Percentiles rank a stretch among this genome's conserved stretches.
phyloP scores from a whole-genome alignment of 2,797 vertebrate species.

The Pogonophryne albipinna region DNA sequence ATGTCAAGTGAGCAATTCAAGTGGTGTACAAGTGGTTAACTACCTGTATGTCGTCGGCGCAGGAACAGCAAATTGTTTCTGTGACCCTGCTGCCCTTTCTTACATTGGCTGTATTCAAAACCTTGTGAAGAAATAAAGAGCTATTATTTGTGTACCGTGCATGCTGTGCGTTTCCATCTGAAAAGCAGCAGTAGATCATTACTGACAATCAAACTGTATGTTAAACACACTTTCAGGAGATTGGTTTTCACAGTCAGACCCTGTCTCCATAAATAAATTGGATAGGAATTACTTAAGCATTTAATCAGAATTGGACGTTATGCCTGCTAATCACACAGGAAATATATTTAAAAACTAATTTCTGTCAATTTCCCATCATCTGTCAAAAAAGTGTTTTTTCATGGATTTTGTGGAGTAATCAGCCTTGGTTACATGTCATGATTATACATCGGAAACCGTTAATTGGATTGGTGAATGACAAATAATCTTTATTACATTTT shows the following conservation, averaged over 20 bases:
- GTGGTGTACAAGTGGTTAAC: constrained; percentile 19
- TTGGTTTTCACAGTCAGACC: constrained; percentile 49
- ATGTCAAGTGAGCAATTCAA: constrained; percentile 22
- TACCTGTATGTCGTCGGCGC: not conserved
- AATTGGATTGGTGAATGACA: constrained; percentile 42
- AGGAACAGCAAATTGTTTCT: constrained; percentile 20
- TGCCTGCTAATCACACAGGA: constrained; percentile 31
- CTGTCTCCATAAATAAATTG: constrained; percentile 27
- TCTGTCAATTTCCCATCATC: constrained; percentile 24
- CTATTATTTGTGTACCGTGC: constrained; percentile 18
- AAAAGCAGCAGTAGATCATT: constrained; percentile 45
- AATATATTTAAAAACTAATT: constrained; percentile 42
- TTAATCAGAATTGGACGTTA: constrained; percentile 22
- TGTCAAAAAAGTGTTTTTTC: constrained; percentile 35
- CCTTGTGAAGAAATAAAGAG: constrained; percentile 22
- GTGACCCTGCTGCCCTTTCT: constrained; percentile 20
- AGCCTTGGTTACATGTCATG: constrained; percentile 45
- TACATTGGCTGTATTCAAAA: constrained; percentile 32
- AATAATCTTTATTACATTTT: constrained; percentile 25
- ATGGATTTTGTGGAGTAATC: constrained; percentile 49
- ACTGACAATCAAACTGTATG: constrained; percentile 39
- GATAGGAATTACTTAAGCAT: constrained; percentile 43
- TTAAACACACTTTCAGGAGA: constrained; percentile 54
- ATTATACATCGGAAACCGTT: constrained; percentile 33
- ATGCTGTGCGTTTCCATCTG: constrained; percentile 32